Percentiles rank a stretch among this genome's conserved stretches.
Conservation (phyloP, 2,113 vertebrate genomes). For the Chaetorhynchus papuensis region DNA sequence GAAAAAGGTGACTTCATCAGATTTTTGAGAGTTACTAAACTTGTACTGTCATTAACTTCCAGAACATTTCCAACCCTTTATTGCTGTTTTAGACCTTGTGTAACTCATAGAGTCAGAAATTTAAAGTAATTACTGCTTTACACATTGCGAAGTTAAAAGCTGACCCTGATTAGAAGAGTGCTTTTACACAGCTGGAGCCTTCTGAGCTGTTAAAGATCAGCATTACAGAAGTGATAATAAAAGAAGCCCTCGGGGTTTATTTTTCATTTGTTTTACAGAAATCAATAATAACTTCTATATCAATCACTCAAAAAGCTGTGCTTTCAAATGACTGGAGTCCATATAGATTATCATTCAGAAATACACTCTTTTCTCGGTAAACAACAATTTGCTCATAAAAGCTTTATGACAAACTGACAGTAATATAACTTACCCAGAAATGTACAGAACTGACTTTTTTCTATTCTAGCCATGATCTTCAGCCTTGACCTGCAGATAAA, state of each 20-base stretch:
- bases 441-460: not conserved
- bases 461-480: not conserved
- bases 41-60: not conserved
- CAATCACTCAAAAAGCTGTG: not conserved
- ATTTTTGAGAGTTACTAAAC: not conserved
- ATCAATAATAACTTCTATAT: not conserved
- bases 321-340: not conserved
- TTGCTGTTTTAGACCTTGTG: not conserved
- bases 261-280: not conserved
- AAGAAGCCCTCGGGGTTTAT: not conserved
- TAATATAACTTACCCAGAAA: not conserved
- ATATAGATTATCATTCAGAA: not conserved
- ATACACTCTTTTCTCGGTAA: not conserved
- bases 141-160: not conserved
- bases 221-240: not conserved
- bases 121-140: constrained; percentile 11
- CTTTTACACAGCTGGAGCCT: not conserved
- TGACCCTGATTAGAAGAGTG: not conserved
- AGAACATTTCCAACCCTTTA: not conserved
- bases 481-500: not conserved
- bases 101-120: not conserved
- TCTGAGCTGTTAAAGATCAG: not conserved
- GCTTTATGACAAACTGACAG: not conserved
- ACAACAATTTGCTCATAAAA: not conserved
- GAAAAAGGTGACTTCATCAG: not conserved